Conservation (phyloP, 2,888 invertebrate species). For the Mayetiola destructor region DNA sequence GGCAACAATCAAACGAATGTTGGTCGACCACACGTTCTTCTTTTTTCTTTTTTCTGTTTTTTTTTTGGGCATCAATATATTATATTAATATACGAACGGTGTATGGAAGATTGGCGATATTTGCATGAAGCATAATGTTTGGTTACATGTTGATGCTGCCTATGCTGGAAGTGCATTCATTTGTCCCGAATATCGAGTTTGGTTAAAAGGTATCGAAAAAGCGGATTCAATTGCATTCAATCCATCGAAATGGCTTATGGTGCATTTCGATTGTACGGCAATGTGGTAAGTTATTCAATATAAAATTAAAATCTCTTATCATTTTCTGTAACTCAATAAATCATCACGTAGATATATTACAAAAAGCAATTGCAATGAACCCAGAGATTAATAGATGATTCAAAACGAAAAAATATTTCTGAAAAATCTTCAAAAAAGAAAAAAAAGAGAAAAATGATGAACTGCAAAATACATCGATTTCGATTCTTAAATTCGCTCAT, state of each 20-base stretch:
- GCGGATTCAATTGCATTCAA: conserved; percentile 96
- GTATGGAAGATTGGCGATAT: conserved; percentile 43
- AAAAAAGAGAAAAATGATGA: too few relatives aligned
- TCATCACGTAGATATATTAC: too few relatives aligned
- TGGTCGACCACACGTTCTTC: too few relatives aligned
- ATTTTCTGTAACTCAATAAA: too few relatives aligned
- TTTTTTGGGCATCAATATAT: background rate
- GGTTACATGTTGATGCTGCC: conserved; percentile 96
- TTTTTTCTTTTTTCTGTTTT: background rate
- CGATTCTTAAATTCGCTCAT: too few relatives aligned
- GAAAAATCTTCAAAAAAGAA: too few relatives aligned
- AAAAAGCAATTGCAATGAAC: too few relatives aligned
- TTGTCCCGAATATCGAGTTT: conserved; percentile 86
- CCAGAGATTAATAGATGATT: too few relatives aligned
- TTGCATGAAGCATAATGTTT: conserved; percentile 66
- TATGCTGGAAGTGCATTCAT: conserved; percentile 94
- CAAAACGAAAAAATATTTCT: too few relatives aligned
- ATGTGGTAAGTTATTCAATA: conserved; percentile 86
- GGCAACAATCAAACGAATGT: too few relatives aligned
- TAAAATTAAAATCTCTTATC: too few relatives aligned
- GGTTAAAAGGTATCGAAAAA: conserved; percentile 79
- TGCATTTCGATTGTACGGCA: conserved; percentile 97
- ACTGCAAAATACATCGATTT: too few relatives aligned
- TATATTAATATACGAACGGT: background rate
- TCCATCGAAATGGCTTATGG: conserved; percentile 98